These are phyloP conservation scores for Drosophila sp. DNA, from an alignment of 1,140 invertebrate species.

Conservation along the genomic window DNA sequence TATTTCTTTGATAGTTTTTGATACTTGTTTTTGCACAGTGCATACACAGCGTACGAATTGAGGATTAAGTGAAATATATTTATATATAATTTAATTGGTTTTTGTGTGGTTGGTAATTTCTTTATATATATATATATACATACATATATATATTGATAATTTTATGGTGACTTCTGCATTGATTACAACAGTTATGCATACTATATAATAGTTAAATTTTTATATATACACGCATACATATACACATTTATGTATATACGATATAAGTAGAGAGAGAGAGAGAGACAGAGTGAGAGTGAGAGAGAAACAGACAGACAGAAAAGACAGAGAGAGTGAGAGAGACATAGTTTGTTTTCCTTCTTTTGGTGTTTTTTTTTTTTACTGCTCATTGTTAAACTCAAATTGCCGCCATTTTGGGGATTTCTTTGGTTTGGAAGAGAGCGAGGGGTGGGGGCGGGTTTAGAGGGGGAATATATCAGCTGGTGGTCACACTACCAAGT, in stretches of 20 bases:
- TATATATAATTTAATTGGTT: constrained; percentile 23
- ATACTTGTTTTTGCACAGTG: constrained; percentile 65
- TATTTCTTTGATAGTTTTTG: constrained; percentile 35
- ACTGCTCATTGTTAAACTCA: background rate
- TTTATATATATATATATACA: too few species aligned
- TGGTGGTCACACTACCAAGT: constrained; percentile 18
- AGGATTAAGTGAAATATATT: constrained; percentile 29
- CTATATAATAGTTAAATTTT: constrained; percentile 34
- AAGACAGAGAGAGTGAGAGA: constrained; percentile 6
- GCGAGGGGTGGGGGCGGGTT: background rate
- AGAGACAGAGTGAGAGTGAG: background rate
- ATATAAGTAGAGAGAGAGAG: constrained; percentile 22
- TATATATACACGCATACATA: constrained; percentile 21
- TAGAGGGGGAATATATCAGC: background rate
- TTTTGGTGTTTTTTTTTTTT: constrained; percentile 9
- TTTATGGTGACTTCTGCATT: constrained; percentile 27
- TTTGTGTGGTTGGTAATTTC: background rate
- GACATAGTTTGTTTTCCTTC: constrained; percentile 11
- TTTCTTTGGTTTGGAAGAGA: background rate
- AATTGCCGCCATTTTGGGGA: constrained; percentile 18
- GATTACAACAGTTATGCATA: constrained; percentile 58
- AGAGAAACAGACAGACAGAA: constrained; percentile 4
- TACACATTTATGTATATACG: constrained; percentile 32
- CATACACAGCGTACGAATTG: constrained; percentile 54
- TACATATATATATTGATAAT: constrained; percentile 2